Evolutionary conservation across 2,113 vertebrate species (phyloP).

Genomic region (Fulmarus glacialis): DNA sequence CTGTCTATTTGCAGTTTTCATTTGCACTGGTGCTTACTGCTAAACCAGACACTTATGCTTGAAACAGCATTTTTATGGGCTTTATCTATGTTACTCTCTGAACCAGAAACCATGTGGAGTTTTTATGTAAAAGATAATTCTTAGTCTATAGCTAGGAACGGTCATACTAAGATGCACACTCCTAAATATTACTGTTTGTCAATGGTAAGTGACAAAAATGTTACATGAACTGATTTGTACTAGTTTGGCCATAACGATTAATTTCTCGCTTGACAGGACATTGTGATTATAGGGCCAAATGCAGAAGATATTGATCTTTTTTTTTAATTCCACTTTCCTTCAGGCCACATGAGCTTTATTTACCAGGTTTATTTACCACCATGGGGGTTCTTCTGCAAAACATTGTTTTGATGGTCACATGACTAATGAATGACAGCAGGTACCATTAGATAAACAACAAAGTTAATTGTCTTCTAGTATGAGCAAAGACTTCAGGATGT

Average conservation of each 20-base stretch:
- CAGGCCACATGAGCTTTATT: neutral
- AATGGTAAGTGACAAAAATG: neutral
- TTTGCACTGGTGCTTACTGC: neutral
- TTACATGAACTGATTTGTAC: neutral
- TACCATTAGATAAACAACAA: neutral
- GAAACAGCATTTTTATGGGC: constrained; percentile 1
- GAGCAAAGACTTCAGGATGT: neutral
- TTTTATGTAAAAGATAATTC: neutral
- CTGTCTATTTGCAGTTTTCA: neutral
- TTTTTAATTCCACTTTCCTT: neutral
- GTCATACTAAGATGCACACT: neutral
- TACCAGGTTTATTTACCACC: neutral
- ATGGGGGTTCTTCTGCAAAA: neutral
- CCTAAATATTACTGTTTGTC: neutral
- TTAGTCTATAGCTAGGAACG: neutral
- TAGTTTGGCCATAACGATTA: neutral
- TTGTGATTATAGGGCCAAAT: neutral
- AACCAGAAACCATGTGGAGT: neutral
- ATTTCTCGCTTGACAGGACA: neutral
- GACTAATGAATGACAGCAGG: neutral
- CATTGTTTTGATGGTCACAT: neutral
- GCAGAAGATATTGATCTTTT: neutral
- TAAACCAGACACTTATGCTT: neutral
- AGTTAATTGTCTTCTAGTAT: neutral
- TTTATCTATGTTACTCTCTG: neutral